Base-by-base conservation (phyloP, 1,140 invertebrate species). In the Drosophila littoralis region DNA sequence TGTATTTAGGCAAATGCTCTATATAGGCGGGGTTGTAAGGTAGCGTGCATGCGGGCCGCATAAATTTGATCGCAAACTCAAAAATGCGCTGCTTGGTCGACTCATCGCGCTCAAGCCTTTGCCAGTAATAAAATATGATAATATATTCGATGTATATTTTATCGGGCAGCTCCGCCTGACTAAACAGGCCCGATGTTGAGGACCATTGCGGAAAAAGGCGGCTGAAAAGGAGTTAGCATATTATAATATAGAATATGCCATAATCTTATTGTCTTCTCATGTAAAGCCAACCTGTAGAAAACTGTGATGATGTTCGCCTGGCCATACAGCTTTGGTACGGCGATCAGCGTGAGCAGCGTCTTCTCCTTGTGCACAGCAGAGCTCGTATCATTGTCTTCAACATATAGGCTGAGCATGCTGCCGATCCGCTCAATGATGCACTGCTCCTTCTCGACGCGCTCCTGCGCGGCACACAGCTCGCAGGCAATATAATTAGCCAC, bases 111-210 rank as follows among this genome's bases (percentile, higher is more conserved):
- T 81, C 77, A n/a, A 91, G 65, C 17, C 75, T 59, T 43, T 84
- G 81, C 88, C 88, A 91, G 58, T 88, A 91, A 66, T 89, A 91
- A 63, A 91, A 86, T 66, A 86, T 89, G 38, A 86, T 77, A 64
- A 86, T 83, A 55, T 86, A 86, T 77, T 86, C 71, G 52, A 86
- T 88, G 40, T 66, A 86, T 33, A 88, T 61, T 51, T 81, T 91
- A 66, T 90, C 88, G 12, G 88, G 83, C 35, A 90, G 32, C 52
- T 89, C 83, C 0, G 46, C 38, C 54, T 81, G 83, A 12, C 70
- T 71, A 48, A 83, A 68, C 2, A 81, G 43, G 22, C 55, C 73
- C 4, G 60, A 71, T 12, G 60, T 46, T 36, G 46, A 51, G 0
- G 72, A 64, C 84, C 83, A 86, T 51, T 88, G 83, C 2, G 83